Evolutionary conservation across 2,797 vertebrate species (phyloP), one percentile per base, ranked within the genome.

Genomic region (Peromyscus attwateri): DNA sequence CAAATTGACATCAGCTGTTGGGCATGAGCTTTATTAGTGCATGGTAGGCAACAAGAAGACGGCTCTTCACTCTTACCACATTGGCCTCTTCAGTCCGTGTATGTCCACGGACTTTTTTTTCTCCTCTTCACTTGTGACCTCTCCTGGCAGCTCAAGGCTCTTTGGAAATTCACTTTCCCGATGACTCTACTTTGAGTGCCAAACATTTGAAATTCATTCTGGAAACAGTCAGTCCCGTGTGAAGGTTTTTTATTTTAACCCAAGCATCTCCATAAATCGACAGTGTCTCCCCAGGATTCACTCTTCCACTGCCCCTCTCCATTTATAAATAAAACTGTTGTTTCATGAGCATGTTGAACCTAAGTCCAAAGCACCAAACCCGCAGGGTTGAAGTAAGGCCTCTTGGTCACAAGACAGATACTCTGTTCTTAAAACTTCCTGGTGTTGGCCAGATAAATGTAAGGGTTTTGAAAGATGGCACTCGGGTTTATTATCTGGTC

Each of bases 291-390:
- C 43, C 12, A 17, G 55, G 43, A 60, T 10, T 23, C 62, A 75
- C 31, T 11, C 34, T 92, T 77, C 66, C 46, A 68, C 23, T 68
- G 37, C 10, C 13, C 49, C 23, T 81, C 37, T 84, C 34, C 57
- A 60, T 85, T 75, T 93, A 71, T 88, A 81, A 84, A 75, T 49
- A 96, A 94, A 93, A 46, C 9, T 91, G 21, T 80, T 91, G 19
- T 84, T 89, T 96, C 49, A 83, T n/a, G 27, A 87, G 25, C 7
- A 37, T 73, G 66, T 46, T 89, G 80, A 92, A 90, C 40, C 76
- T 46, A 12, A 31, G 2, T 43, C 29, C 46, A n/a, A 87, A 87
- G n/a, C n/a, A 37, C 37, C 17, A 83, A 66, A n/a, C 37, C 27
- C 66, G 60, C 6, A 29, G 64, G 46, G 14, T 82, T 93, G 60